Percentiles rank a stretch among this genome's conserved stretches.
Conservation (phyloP, 2,113 vertebrate genomes). For the Embiotoca jacksoni region DNA sequence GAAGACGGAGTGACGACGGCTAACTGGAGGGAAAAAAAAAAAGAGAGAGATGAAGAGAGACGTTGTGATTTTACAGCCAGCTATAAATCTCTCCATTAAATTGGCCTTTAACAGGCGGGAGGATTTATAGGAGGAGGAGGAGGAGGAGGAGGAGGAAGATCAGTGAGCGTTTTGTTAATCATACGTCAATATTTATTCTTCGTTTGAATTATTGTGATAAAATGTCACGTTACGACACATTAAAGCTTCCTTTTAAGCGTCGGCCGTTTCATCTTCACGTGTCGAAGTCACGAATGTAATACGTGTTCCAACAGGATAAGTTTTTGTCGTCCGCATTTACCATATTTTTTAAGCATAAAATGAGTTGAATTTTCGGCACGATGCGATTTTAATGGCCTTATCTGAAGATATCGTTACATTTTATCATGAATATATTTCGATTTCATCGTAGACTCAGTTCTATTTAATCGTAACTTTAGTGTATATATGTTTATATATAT, state of each 20-base stretch:
- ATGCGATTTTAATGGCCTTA: too few relatives aligned
- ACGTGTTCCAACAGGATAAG: too few relatives aligned
- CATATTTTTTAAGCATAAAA: too few relatives aligned
- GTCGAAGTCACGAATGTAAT: too few relatives aligned
- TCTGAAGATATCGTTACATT: too few relatives aligned
- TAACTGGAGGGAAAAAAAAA: constrained; percentile 1
- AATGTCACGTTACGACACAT: not conserved
- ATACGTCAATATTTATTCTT: not conserved
- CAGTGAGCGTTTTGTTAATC: not conserved
- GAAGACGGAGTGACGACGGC: not conserved
- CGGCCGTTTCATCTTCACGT: too few relatives aligned
- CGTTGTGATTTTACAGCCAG: constrained; percentile 28
- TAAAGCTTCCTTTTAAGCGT: not conserved
- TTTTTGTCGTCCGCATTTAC: too few relatives aligned
- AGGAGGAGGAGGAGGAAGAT: not conserved
- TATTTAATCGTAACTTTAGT: too few relatives aligned
- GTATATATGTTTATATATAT: too few relatives aligned
- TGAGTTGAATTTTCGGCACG: too few relatives aligned
- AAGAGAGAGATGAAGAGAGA: not conserved
- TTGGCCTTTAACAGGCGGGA: constrained; percentile 17
- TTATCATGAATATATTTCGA: too few relatives aligned
- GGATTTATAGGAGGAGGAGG: constrained; percentile 43
- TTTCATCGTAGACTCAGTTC: too few relatives aligned
- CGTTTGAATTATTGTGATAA: not conserved
- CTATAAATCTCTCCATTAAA: constrained; percentile 51